Base-by-base conservation (phyloP, 2,888 invertebrate genomes). In the Xanthia togata region DNA sequence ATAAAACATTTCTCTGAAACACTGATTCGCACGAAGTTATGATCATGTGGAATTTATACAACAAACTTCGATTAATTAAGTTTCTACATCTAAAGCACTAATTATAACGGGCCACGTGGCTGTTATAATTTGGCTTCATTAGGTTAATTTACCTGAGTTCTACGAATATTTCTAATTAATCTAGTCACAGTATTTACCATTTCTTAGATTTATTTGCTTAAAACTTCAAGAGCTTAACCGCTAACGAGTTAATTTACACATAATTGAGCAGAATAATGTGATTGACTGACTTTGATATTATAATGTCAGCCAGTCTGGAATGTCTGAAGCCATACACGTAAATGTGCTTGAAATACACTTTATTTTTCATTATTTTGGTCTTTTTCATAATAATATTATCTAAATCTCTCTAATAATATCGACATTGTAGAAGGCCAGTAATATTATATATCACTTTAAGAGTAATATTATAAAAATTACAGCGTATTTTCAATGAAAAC, bases 201-300 rank as follows among this genome's bases (percentile, higher is more conserved):
- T 79, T 47, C 70, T 47, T 62, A 12, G 50, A 12, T 50, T 77
- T 62, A 20, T 41, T 57, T 2, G 17, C 20, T 57, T 5, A 41
- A 79, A 69, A n/a, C 4, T 38, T 31, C 4, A 41, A 14, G 1
- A 63, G 31, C 8, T n/a, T 55, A 11, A n/a, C 35, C 5, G 17
- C n/a, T 53, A 8, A n/a, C 2, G 23, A 14, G 23, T 23, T 35
- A 26, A 76, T 64, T n/a, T n/a, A 50, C 47, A 63, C 35, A 44
- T 14, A 50, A 17, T 12, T 23, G 50, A n/a, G 1, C 38, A 20
- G 14, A 67, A n/a, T 53, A 31, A n/a, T n/a, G n/a, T 20, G 6
- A 35, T n/a, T 64, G n/a, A 38, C 5, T 64, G 26, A n/a, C 14
- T 50, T 76, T 65, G n/a, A 20, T 59, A n/a, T 4, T 59, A n/a